phyloP scores from a whole-genome alignment of 2,797 vertebrate genomes.

The Myioborus miniatus region DNA sequence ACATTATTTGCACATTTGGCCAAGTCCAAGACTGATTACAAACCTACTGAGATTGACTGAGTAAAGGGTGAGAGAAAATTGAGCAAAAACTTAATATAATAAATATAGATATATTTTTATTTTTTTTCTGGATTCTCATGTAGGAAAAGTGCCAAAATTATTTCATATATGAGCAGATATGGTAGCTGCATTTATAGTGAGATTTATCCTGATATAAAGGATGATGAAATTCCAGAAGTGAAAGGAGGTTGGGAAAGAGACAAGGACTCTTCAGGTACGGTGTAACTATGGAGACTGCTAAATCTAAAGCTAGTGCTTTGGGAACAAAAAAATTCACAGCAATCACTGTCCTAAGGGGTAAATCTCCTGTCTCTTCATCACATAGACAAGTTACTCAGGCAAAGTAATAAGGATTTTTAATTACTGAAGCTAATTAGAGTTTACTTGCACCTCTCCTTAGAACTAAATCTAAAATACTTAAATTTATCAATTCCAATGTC shows the following conservation, averaged over 20 bases:
- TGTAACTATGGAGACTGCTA: not conserved
- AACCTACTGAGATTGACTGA: not conserved
- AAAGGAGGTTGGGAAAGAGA: not conserved
- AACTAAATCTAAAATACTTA: not conserved
- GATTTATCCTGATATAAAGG: not conserved
- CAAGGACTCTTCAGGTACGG: not conserved
- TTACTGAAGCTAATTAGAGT: not conserved
- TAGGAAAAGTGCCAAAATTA: not conserved
- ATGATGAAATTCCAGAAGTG: not conserved
- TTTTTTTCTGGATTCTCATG: not conserved
- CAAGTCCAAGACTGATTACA: not conserved
- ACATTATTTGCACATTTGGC: not conserved
- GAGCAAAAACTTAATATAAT: not conserved
- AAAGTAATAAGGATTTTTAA: not conserved
- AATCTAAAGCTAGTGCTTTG: not conserved
- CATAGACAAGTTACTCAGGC: not conserved
- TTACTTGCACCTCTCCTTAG: not conserved
- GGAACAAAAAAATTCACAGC: not conserved
- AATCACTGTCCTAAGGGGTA: not conserved
- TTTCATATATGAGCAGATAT: not conserved
- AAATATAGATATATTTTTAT: not conserved
- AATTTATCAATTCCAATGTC: not conserved
- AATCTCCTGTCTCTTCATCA: not conserved
- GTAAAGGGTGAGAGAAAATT: not conserved
- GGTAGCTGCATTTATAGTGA: not conserved